Evolutionary conservation across 2,888 invertebrate species (phyloP), one percentile per base, ranked within the genome.

Genomic region (Mechanitis messenoides): DNA sequence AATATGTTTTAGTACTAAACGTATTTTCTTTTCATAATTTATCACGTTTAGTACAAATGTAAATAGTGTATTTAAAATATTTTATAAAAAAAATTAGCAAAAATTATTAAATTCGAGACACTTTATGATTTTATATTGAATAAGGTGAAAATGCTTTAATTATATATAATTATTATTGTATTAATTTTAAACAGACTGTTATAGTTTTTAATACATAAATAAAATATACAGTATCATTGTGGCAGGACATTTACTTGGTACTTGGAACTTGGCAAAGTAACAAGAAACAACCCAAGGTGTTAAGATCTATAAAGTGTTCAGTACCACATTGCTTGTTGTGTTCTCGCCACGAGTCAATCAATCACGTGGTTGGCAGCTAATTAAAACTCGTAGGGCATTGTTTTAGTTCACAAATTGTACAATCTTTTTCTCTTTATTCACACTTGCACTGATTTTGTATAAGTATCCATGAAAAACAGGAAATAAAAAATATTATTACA

Each of bases 71-170:
- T 76, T 77, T 83, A 79, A 65, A 69, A 68, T 65, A 69, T 65
- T 70, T 67, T 78, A 75, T 77, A 73, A 73, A 77, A 77, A 81
- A 80, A 77, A 76, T 78, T 85, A 81, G 79, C 75, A 74, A 79
- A 79, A 81, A 81, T 81, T 82, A 87, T 83, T 78, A 73, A 68
- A 84, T 79, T 84, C 80, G 78, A 84, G 77, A 84, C 81, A 80
- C 83, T 84, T 75, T 83, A 85, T 85, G 83, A 87, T 87, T 86
- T 87, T 87, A 87, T 86, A 84, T 87, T 83, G 86, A 89, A 76
- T 89, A 87, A 88, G 90, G 88, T 88, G 87, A 82, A 86, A 86
- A 90, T 87, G 90, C 90, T 90, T 90, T 90, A 90, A 90, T 89
- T 90, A 89, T 88, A 84, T 84, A 87, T 81, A 78, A 81, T 84